Evolutionary conservation across 92 coral and sea anemone species (phyloP).

Genomic region (Galaxea fascicularis): DNA sequence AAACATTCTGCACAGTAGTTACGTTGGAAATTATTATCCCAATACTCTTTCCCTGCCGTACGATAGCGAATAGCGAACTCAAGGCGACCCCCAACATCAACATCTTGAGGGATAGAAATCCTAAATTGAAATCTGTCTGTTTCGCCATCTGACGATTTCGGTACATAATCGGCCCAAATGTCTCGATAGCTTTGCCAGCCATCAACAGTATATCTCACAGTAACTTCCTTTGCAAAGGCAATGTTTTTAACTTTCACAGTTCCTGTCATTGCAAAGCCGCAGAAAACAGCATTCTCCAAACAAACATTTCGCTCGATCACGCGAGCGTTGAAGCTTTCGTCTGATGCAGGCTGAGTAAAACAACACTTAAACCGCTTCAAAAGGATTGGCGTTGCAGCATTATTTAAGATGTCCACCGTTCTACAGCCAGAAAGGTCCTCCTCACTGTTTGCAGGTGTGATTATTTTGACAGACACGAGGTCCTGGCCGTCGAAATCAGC

Average conservation of each 20-base stretch:
- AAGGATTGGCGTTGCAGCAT: slow-evolving; percentile 31
- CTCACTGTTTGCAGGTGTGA: slow-evolving; percentile 89
- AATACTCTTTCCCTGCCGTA: slow-evolving; percentile 73
- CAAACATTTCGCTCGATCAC: slow-evolving; percentile 80
- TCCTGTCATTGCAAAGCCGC: slow-evolving; percentile 90
- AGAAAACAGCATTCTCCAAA: slow-evolving; percentile 88
- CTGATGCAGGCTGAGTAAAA: slow-evolving; percentile 83
- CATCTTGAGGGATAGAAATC: slow-evolving; percentile 75
- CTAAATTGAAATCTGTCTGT: slow-evolving; percentile 88
- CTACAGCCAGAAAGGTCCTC: slow-evolving; percentile 71
- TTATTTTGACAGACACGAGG: slow-evolving; percentile 89
- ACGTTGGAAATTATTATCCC: slow-evolving; percentile 83
- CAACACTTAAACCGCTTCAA: slow-evolving; percentile 44
- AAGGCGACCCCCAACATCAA: slow-evolving; percentile 67
- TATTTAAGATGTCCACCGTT: slow-evolving; percentile 38
- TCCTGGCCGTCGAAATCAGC: slow-evolving; percentile 92
- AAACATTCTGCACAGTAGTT: slow-evolving; percentile 78
- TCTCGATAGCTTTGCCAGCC: slow-evolving; percentile 77
- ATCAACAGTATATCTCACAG: slow-evolving; percentile 77
- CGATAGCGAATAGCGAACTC: slow-evolving; percentile 86
- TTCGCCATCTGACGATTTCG: slow-evolving; percentile 81
- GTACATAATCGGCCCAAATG: slow-evolving; percentile 90
- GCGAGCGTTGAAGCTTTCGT: slow-evolving; percentile 69
- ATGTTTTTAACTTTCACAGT: slow-evolving; percentile 85
- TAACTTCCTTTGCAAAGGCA: slow-evolving; percentile 85